Evolutionary conservation across 2,797 vertebrate genomes (phyloP).

Genomic region (Zalophus californianus): DNA sequence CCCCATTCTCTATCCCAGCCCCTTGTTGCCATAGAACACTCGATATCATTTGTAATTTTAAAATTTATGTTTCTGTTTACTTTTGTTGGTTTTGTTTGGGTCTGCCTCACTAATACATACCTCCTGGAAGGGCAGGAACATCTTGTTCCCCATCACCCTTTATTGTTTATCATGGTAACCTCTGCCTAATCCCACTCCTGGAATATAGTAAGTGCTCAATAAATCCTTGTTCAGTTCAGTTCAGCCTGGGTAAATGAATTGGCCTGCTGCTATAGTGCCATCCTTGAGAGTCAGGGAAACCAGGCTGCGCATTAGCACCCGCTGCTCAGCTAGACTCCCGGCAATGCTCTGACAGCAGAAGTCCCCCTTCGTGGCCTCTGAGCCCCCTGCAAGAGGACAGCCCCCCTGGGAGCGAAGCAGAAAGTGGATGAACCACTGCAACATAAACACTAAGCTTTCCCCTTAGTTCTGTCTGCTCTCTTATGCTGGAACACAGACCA

Average conservation of each 20-base stretch:
- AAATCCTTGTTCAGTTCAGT: background rate
- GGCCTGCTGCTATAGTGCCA: background rate
- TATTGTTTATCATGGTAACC: too few relatives aligned
- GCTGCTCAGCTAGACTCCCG: too few relatives aligned
- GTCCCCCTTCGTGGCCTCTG: background rate
- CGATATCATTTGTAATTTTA: background rate
- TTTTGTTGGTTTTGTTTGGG: background rate
- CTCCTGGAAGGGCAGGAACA: background rate
- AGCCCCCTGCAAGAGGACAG: background rate
- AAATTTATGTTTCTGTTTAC: background rate
- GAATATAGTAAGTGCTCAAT: background rate
- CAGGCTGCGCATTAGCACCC: rapidly evolving
- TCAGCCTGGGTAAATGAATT: background rate
- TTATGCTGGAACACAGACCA: background rate
- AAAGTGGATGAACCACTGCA: background rate
- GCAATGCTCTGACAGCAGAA: background rate
- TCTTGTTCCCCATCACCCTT: background rate
- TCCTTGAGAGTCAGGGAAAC: background rate
- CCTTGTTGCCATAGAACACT: background rate
- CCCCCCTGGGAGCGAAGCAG: background rate
- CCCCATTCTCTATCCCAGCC: background rate
- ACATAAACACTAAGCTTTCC: background rate
- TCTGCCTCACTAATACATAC: background rate
- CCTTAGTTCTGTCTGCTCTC: background rate
- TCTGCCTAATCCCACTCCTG: background rate